A percentile compares a stretch with the other conserved stretches of the same genome.
Conservation (phyloP, 2,888 invertebrate genomes). For the Ophion slaviceki region DNA sequence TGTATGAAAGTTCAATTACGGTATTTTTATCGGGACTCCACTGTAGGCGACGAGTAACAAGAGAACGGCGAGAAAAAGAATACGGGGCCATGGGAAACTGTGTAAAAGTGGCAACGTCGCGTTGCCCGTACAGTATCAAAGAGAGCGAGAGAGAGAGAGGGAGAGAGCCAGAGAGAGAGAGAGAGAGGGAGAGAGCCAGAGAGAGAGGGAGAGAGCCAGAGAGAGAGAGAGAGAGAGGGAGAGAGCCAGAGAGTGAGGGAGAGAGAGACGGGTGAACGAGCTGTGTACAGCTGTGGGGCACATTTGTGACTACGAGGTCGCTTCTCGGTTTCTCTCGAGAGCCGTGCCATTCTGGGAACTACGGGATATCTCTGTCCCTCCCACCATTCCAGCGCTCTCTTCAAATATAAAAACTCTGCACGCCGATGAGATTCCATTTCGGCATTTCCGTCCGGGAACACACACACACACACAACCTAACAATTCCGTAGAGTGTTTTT, state of each 20-base stretch:
- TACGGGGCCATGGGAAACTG: slow-evolving; percentile 61
- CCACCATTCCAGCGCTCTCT: not conserved
- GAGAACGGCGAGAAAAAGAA: slow-evolving; percentile 55
- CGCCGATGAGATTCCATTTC: slow-evolving; percentile 41
- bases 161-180: too few species aligned
- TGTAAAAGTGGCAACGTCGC: slow-evolving; percentile 62
- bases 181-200: too few species aligned
- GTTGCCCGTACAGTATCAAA: slow-evolving; percentile 31
- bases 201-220: slow-evolving; percentile 12
- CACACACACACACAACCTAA: slow-evolving; percentile 8
- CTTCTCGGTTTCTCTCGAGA: slow-evolving; percentile 51
- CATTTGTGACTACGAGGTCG: slow-evolving; percentile 61
- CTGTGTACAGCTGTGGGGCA: slow-evolving; percentile 62
- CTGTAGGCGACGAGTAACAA: slow-evolving; percentile 44
- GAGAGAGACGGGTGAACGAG: slow-evolving; percentile 55
- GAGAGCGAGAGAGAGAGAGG: not conserved
- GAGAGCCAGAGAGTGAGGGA: not conserved
- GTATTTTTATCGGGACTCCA: slow-evolving; percentile 11
- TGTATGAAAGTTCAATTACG: not conserved
- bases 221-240: not conserved
- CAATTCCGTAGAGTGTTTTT: not conserved
- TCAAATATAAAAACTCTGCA: not conserved
- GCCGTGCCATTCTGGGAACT: slow-evolving; percentile 52
- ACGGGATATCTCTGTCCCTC: slow-evolving; percentile 36
- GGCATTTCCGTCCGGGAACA: slow-evolving; percentile 63